Conservation (phyloP, 2,797 vertebrate genomes). For the Notoglanidium macrostoma region DNA sequence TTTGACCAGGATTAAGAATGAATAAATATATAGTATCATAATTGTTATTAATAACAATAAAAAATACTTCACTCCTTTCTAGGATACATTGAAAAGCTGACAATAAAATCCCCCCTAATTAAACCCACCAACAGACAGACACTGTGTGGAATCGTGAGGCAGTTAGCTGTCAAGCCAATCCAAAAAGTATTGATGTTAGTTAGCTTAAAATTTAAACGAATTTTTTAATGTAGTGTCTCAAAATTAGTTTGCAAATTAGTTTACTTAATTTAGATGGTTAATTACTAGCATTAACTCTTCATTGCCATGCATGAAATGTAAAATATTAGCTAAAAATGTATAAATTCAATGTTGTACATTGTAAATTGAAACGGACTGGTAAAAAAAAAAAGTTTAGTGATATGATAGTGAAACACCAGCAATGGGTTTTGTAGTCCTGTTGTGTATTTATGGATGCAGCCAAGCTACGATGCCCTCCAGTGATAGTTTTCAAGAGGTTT, state of each 20-base stretch:
- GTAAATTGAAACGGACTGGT: neutral
- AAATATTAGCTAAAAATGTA: neutral
- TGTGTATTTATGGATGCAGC: neutral
- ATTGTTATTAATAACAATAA: too few relatives aligned
- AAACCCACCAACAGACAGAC: too few relatives aligned
- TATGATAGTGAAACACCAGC: neutral
- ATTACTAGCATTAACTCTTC: neutral
- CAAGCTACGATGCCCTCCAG: neutral
- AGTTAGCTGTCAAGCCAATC: neutral
- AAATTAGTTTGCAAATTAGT: neutral
- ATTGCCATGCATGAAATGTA: neutral
- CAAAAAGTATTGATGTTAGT: neutral
- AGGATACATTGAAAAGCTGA: too few relatives aligned
- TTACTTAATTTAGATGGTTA: neutral
- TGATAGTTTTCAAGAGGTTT: neutral
- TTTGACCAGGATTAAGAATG: neutral
- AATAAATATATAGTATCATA: neutral
- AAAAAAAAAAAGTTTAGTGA: neutral
- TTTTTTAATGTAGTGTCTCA: neutral
- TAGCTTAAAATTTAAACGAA: neutral
- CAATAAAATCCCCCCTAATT: too few relatives aligned
- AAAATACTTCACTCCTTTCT: too few relatives aligned
- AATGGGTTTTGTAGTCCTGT: neutral
- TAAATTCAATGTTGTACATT: neutral
- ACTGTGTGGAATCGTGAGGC: neutral